Evolutionary conservation across 2,888 invertebrate genomes (phyloP), one percentile per base, ranked within the genome.

Genomic region (Charanyca ferruginea): DNA sequence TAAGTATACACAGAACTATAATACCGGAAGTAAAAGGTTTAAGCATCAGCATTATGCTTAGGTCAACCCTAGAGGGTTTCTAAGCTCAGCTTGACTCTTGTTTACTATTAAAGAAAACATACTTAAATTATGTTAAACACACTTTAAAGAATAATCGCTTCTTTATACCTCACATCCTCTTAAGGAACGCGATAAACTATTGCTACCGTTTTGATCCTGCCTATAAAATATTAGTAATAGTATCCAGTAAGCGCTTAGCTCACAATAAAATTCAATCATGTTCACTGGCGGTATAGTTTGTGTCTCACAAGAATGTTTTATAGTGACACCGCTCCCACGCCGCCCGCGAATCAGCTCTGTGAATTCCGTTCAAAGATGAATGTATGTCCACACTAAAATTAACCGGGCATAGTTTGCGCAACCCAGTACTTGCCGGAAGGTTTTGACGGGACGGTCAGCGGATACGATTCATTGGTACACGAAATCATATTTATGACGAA

Each of bases 201-300:
- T 53, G 68, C 81, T 77, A 77, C 81, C 71, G 81, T 79, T 68
- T 70, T 73, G 67, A 79, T 73, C 65, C 59, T 53, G 49, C 18
- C 62, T 42, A 70, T 72, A 85, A 83, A 84, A 85, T 83, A 83
- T 85, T 78, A 68, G 74, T 73, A 82, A 83, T 81, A 84, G 82
- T 83, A n/a, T 75, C 80, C 83, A 88, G 88, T 87, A 87, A 83
- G 87, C 85, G 84, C 83, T 87, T 89, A 89, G 90, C 87, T 85
- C 82, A 90, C 90, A 87, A 93, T 94, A 94, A 94, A 94, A 91
- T 94, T 94, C 93, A 94, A 94, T 94, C 93, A 93, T 88, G 91
- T 89, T 88, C 85, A 86, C 88, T 83, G 89, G 86, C 89, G 88
- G 88, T 87, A 85, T 87, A 83, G 78, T 89, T 90, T 89, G 87